Base-by-base conservation (phyloP, 2,113 vertebrate genomes). In the Heteronetta atricapilla region DNA sequence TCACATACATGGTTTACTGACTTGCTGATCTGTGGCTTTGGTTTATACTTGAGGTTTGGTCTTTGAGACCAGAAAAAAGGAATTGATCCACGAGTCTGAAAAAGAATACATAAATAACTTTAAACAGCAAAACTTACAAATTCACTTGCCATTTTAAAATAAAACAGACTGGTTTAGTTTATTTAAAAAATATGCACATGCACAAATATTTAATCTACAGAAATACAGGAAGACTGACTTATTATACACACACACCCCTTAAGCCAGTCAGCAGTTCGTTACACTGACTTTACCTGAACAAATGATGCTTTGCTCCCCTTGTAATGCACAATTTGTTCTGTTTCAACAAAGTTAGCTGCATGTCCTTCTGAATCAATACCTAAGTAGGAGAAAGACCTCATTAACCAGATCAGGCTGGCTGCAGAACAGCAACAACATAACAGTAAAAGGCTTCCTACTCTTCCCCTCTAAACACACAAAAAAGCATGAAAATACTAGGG, bases 301-400 rank as follows among this genome's bases (percentile, higher is more conserved):
- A 99, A 99, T 0, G 99, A 99, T 34, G 99, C 99, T 92, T 98
- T 99, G 96, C 97, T 98, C 55, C 98, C 98, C 56, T 87, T 98
- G 96, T 98, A 98, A 97, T 99, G 99, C 52, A 99, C 97, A 22
- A 99, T 98, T 97, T 99, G 99, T n/a, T 99, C 99, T 1, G 99
- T 99, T 95, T 99, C 99, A 76, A 99, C 98, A 92, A 99, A 99
- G 97, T 99, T 99, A 16, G 99, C 99, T 80, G 99, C 99, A 1
- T 99, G 99, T n/a, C 99, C 99, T 96, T 99, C 99, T n/a, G 98
- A 99, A 96, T 99, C 99, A 70, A 99, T 99, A 89, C 99, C 99
- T 99, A 18, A 20, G 87, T 5, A 60, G 31, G 58, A 92, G 29
- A 82, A 38, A 81, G 20, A 31, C 8, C 18, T 4, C 2, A 4